Base-by-base conservation (phyloP, 1,140 invertebrate species). In the Lepidurus apus region DNA sequence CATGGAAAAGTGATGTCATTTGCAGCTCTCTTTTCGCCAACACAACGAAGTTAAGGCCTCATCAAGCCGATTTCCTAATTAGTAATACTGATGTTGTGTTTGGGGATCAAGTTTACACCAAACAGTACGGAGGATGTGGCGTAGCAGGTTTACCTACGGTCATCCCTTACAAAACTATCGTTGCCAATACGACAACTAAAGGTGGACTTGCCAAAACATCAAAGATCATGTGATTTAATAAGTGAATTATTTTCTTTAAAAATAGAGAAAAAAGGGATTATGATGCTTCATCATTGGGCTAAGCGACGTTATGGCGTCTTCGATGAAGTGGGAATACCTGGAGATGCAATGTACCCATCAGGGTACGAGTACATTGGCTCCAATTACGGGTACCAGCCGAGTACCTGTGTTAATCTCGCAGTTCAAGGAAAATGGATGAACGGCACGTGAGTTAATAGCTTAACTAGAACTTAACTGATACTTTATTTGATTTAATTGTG, bases 261-360 rank as follows among this genome's bases (percentile, higher is more conserved):
- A 75, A 43, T 81, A 87, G 86, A 81, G 75, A 84, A 84, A 75
- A 65, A 65, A 5, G 53, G 53, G 21, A 13, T 13, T 65, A 82
- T 84, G 45, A 78, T 87, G 21, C 84, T 86, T 21, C 86, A 87
- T 77, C 85, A 87, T 80, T 87, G 86, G 85, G 85, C 85, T 1
- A 85, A 86, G 78, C 85, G 85, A 75, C 84, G 87, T 8, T 87
- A 85, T 82, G 87, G 87, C 1, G 84, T 87, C n/a, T 87, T 86
- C 80, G 85, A 87, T 75, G 87, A 87, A 81, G 85, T 85, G 78
- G 84, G 85, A 24, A 82, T 82, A 74, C 53, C 53, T n/a, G 81
- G 81, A 10, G 83, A 85, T 78, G 80, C 79, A 2, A 43, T 82
- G 13, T 86, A 83, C 77, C 85, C 83, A 4, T 65, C 53, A n/a